phyloP scores from a whole-genome alignment of 2,797 vertebrate genomes.

The Xyrichtys novacula region DNA sequence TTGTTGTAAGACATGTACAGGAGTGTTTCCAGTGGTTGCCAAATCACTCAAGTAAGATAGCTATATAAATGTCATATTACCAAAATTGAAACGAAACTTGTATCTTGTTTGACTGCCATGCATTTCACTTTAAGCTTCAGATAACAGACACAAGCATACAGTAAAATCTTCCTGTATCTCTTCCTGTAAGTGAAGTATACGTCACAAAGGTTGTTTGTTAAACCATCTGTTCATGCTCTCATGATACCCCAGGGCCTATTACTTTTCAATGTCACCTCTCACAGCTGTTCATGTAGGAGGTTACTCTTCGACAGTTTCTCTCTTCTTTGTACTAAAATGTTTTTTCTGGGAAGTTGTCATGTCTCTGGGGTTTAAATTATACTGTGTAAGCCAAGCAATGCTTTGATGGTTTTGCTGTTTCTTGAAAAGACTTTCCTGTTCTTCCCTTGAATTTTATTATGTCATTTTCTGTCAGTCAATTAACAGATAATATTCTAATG shows the following conservation, averaged over 20 bases:
- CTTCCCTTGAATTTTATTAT: background rate
- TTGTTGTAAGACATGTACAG: too few relatives aligned
- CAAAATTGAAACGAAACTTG: too few relatives aligned
- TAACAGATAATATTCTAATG: too few relatives aligned
- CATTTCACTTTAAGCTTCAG: too few relatives aligned
- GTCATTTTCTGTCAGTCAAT: too few relatives aligned
- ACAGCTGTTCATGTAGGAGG: background rate
- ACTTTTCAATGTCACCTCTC: conserved; percentile 18
- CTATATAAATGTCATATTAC: too few relatives aligned
- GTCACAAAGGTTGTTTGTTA: background rate
- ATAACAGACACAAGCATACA: too few relatives aligned
- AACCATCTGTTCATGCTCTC: background rate
- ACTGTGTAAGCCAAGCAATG: conserved; percentile 20
- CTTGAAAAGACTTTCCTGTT: background rate
- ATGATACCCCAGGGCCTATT: conserved; percentile 1
- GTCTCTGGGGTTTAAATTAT: background rate
- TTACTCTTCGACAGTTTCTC: conserved; percentile 14
- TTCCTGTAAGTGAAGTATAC: background rate
- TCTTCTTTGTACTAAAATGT: conserved; percentile 34
- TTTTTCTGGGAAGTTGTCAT: conserved; percentile 19
- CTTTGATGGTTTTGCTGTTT: conserved; percentile 13
- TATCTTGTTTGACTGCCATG: too few relatives aligned
- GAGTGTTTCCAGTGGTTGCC: too few relatives aligned
- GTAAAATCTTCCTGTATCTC: too few relatives aligned
- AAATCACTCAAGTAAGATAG: too few relatives aligned